These are phyloP conservation scores for Nemotelus nigrinus DNA, from an alignment of 2,888 invertebrate species.

Conservation along the genomic window DNA sequence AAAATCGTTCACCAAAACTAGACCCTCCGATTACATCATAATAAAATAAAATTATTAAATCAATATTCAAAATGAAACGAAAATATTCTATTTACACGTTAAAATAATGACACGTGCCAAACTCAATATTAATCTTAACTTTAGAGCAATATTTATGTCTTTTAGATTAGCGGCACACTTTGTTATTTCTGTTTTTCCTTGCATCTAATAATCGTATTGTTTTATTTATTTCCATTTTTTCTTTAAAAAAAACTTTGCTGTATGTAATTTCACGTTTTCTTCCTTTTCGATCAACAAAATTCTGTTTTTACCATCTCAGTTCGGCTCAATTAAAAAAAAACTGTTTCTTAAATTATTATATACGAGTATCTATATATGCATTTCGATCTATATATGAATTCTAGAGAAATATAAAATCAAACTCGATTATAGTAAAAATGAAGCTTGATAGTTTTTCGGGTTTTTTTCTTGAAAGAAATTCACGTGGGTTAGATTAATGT, in stretches of 20 bases:
- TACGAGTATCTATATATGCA: background rate
- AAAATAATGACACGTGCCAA: background rate
- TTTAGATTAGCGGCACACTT: too few species aligned
- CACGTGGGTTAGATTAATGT: too few species aligned
- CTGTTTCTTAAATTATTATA: slow-evolving; percentile 2
- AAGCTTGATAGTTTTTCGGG: background rate
- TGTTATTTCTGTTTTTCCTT: too few species aligned
- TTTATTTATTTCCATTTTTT: background rate
- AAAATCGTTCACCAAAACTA: slow-evolving; percentile 15
- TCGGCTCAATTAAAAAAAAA: slow-evolving; percentile 27
- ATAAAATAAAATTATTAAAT: background rate
- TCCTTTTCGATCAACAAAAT: slow-evolving; percentile 12
- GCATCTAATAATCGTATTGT: background rate
- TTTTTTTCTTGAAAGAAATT: too few species aligned
- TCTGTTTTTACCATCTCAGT: slow-evolving; percentile 39
- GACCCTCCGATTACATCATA: background rate
- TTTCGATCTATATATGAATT: background rate
- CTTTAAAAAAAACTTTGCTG: background rate
- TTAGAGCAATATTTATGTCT: too few species aligned
- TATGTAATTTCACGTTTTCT: background rate
- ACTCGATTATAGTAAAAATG: slow-evolving; percentile 3
- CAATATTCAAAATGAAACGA: background rate
- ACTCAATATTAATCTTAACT: too few species aligned
- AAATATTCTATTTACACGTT: background rate
- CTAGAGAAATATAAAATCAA: background rate